Conservation (phyloP, 1,140 invertebrate genomes). For the Meloidogyne floridensis region DNA sequence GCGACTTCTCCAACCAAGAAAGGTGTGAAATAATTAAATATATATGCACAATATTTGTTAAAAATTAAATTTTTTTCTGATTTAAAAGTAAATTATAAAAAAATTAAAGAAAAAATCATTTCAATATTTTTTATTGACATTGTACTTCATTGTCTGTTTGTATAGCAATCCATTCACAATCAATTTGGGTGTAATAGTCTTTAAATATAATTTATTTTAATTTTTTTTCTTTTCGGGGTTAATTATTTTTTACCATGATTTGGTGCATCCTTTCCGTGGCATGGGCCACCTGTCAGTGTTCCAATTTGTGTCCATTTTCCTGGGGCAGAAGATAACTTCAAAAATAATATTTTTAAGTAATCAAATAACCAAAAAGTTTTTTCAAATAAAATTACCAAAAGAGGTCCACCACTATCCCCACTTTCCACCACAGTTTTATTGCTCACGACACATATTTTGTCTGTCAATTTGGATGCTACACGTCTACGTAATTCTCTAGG, state of each 20-base stretch:
- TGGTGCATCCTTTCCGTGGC: conserved; percentile 25
- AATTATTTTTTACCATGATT: neutral
- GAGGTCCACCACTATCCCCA: conserved; percentile 11
- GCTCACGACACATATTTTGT: conserved; percentile 31
- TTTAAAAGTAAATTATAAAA: too few species aligned
- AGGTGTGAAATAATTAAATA: neutral
- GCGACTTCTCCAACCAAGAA: neutral
- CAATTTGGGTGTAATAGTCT: conserved; percentile 31
- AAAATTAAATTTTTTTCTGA: neutral
- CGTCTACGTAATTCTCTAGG: conserved; percentile 17
- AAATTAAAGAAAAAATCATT: neutral
- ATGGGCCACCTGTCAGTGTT: conserved; percentile 23
- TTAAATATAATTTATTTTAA: neutral
- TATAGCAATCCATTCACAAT: conserved; percentile 29
- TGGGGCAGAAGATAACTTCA: conserved; percentile 1
- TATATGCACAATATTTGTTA: too few species aligned
- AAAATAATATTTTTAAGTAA: conserved; percentile 1
- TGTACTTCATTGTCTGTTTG: conserved; percentile 22
- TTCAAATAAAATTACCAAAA: conserved; percentile 1
- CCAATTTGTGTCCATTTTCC: conserved; percentile 23
- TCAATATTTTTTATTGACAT: conserved; percentile 64
- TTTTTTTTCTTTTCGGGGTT: neutral
- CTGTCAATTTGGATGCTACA: conserved; percentile 10
- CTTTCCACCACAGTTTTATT: conserved; percentile 32
- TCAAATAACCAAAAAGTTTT: neutral